Evolutionary conservation across 2,113 vertebrate genomes (phyloP).

Genomic region (Melanocharis versteri): DNA sequence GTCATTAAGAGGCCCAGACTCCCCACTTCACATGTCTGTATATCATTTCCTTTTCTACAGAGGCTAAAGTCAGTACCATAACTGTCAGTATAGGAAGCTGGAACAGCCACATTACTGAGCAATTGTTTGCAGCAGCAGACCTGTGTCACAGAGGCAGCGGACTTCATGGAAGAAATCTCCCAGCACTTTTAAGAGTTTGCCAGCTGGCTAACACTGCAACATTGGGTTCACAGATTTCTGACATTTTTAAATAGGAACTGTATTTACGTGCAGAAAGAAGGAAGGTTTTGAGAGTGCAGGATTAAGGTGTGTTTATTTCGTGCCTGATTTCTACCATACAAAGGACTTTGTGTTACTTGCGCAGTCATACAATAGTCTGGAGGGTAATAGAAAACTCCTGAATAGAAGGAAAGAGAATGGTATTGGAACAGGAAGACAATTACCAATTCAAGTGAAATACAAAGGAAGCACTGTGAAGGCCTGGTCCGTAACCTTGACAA

Average conservation of each 20-base stretch:
- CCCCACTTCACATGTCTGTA: neutral
- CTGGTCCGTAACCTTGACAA: constrained; percentile 6
- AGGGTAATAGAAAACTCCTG: constrained; percentile 72
- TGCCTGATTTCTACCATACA: constrained; percentile 32
- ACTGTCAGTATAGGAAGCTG: constrained; percentile 14
- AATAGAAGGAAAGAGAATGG: constrained; percentile 74
- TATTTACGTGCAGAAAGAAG: neutral
- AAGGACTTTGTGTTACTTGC: constrained; percentile 57
- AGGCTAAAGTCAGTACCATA: neutral
- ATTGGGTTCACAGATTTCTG: neutral
- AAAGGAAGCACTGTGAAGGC: constrained; percentile 65
- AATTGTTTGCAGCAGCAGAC: neutral
- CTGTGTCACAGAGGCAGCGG: neutral
- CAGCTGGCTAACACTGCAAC: neutral
- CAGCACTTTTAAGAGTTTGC: neutral
- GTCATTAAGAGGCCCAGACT: constrained; percentile 43
- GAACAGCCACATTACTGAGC: neutral
- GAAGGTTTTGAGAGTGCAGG: neutral
- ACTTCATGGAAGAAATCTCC: neutral
- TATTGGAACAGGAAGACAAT: constrained; percentile 63
- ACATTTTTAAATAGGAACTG: neutral
- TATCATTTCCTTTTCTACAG: neutral
- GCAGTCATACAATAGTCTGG: constrained; percentile 62
- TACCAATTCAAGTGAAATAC: constrained; percentile 42
- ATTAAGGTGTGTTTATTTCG: constrained; percentile 53